These are phyloP conservation scores for Semicossyphus pulcher DNA, from an alignment of 2,113 vertebrate genomes.

Conservation along the genomic window DNA sequence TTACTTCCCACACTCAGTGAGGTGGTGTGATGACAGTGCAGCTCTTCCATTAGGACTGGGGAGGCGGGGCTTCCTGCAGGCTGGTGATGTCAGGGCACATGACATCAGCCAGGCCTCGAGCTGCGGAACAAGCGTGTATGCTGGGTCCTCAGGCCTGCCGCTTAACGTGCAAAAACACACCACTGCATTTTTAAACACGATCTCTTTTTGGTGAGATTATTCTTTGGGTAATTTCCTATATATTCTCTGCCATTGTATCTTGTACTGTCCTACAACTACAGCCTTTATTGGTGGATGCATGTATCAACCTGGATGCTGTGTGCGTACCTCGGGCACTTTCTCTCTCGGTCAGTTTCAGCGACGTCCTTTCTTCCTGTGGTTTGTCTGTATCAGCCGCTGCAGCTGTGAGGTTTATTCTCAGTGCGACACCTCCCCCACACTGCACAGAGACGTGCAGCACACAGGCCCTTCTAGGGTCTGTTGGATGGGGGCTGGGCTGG, in stretches of 20 bases:
- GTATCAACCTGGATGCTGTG: not conserved
- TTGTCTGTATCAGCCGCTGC: constrained; percentile 43
- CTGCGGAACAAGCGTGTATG: not conserved
- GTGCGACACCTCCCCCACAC: constrained; percentile 41
- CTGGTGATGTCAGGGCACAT: constrained; percentile 63
- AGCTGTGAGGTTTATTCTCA: constrained; percentile 68
- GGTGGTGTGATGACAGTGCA: constrained; percentile 55
- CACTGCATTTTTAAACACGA: not conserved
- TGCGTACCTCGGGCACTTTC: not conserved
- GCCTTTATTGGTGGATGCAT: not conserved
- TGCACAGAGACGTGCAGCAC: not conserved
- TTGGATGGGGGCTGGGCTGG: not conserved
- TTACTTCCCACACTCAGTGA: constrained; percentile 44
- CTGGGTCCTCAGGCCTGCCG: constrained; percentile 32
- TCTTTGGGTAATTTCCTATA: too few species aligned
- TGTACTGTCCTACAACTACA: not conserved
- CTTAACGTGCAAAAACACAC: not conserved
- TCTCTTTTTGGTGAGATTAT: not conserved
- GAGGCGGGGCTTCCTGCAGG: constrained; percentile 41
- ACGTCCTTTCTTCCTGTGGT: constrained; percentile 27
- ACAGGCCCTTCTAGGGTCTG: constrained; percentile 54
- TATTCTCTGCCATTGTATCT: too few species aligned
- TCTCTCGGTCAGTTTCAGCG: not conserved
- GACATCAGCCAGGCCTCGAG: constrained; percentile 40
- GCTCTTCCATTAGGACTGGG: constrained; percentile 21